Evolutionary conservation across 2,888 invertebrate species (phyloP).

Genomic region (Parnassius mnemosyne): DNA sequence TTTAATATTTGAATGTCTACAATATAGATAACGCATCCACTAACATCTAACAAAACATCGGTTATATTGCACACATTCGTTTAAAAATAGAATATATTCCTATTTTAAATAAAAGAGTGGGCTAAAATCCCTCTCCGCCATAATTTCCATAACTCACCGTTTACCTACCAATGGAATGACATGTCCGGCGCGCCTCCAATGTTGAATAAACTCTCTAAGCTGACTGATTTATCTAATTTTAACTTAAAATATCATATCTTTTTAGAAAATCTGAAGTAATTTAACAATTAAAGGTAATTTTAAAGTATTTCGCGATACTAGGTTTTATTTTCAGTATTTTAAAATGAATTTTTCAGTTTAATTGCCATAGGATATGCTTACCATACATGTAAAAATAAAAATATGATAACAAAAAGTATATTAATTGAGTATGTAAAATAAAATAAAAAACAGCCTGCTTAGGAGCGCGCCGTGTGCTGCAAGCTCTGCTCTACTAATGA

Average conservation of each 20-base stretch:
- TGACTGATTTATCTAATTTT: slow-evolving; percentile 46
- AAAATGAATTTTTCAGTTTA: too few relatives aligned
- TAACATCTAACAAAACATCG: slow-evolving; percentile 66
- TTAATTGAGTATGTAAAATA: not conserved
- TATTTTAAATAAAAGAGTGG: slow-evolving; percentile 61
- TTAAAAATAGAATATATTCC: slow-evolving; percentile 55
- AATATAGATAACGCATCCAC: slow-evolving; percentile 49
- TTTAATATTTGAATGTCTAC: slow-evolving; percentile 34
- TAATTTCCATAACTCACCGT: slow-evolving; percentile 79
- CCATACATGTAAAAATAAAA: not conserved
- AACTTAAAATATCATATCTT: not conserved
- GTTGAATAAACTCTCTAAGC: slow-evolving; percentile 61
- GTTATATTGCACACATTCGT: slow-evolving; percentile 76
- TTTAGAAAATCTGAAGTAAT: not conserved
- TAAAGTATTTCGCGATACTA: not conserved
- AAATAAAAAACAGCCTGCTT: slow-evolving; percentile 55
- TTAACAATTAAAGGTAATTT: not conserved
- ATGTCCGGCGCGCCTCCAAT: slow-evolving; percentile 63
- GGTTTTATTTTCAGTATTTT: not conserved
- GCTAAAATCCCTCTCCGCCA: slow-evolving; percentile 81
- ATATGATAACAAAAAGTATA: not conserved
- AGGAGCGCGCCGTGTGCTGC: slow-evolving; percentile 64
- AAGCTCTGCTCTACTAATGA: slow-evolving; percentile 60
- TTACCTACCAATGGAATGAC: slow-evolving; percentile 76
- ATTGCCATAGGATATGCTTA: too few relatives aligned